Conservation (phyloP, 2,797 vertebrate genomes). For the Ctenosaura bakeri region DNA sequence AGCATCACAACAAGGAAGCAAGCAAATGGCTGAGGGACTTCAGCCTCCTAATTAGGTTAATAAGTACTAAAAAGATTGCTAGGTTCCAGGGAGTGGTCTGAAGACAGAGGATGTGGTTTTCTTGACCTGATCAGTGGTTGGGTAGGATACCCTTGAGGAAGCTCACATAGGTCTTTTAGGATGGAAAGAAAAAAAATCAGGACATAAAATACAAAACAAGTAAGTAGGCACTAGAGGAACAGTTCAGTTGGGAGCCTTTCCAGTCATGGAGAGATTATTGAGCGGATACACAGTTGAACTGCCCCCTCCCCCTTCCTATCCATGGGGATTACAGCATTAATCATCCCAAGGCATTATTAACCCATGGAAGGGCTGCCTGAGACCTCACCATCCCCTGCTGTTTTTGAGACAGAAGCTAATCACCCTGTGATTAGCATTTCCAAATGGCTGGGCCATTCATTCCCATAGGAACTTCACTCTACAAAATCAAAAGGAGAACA, state of each 20-base stretch:
- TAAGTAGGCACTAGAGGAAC: neutral
- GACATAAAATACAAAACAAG: neutral
- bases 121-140: neutral
- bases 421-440: neutral
- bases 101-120: neutral
- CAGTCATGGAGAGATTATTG: neutral
- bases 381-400: neutral
- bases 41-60: conserved; percentile 12
- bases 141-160: neutral
- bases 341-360: conserved; percentile 21
- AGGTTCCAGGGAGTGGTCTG: no score
- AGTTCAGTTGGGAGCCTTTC: neutral
- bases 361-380: neutral
- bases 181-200: no score
- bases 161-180: neutral
- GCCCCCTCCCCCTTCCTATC: neutral
- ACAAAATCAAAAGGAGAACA: neutral
- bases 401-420: neutral
- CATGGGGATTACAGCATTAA: conserved; percentile 9
- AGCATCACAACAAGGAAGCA: neutral
- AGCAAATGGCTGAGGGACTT: neutral
- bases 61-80: neutral
- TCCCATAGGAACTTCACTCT: neutral
- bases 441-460: neutral
- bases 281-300: neutral